Evolutionary conservation across 1,140 invertebrate species (phyloP).

Genomic region (Drosophila arawakana): DNA sequence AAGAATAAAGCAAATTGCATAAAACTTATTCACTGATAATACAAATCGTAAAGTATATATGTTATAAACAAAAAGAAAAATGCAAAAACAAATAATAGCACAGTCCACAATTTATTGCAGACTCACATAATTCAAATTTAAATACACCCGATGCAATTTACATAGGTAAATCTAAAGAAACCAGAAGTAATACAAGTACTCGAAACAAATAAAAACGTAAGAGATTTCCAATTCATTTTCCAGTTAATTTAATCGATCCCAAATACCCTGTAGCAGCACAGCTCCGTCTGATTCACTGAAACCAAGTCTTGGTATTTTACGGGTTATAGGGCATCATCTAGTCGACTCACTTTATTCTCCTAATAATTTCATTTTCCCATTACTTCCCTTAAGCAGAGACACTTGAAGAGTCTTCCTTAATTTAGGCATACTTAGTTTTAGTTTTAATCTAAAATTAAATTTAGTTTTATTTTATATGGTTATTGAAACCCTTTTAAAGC

Average conservation of each 20-base stretch:
- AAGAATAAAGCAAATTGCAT: slow-evolving; percentile 39
- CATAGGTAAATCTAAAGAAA: slow-evolving; percentile 26
- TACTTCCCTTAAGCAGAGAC: slow-evolving; percentile 69
- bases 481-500: slow-evolving; percentile 7
- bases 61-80: slow-evolving; percentile 34
- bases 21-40: slow-evolving; percentile 25
- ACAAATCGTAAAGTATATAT: slow-evolving; percentile 36
- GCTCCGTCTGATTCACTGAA: neutral
- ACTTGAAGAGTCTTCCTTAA: slow-evolving; percentile 75
- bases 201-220: slow-evolving; percentile 15
- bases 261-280: slow-evolving; percentile 1
- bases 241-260: slow-evolving; percentile 4
- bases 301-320: neutral
- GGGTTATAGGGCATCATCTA: slow-evolving; percentile 1
- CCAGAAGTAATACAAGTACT: slow-evolving; percentile 3
- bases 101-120: slow-evolving; percentile 56
- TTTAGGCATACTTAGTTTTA: slow-evolving; percentile 57
- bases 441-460: slow-evolving; percentile 22
- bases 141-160: slow-evolving; percentile 45
- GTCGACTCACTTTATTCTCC: slow-evolving; percentile 2
- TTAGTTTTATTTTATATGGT: slow-evolving; percentile 19
- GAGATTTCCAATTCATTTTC: slow-evolving; percentile 26
- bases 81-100: slow-evolving; percentile 41
- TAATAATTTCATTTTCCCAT: slow-evolving; percentile 36
- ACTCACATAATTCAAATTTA: slow-evolving; percentile 47